Conservation (phyloP, 2,888 invertebrate species). For the Eurytoma californica region DNA sequence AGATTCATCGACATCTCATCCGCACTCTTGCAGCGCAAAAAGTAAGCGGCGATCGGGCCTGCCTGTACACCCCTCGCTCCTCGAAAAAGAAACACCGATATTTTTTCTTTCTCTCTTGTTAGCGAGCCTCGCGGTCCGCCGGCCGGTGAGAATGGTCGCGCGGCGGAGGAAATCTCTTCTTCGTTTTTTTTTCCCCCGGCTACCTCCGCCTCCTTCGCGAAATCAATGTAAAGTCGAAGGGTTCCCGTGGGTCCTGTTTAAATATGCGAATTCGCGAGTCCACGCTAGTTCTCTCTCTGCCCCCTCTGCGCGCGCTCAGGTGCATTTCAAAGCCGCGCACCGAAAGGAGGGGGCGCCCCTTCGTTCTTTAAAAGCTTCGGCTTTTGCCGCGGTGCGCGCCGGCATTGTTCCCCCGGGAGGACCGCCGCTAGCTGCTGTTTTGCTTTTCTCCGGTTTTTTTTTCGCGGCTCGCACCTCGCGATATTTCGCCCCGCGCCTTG, state of each 20-base stretch:
- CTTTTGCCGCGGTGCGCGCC: conserved; percentile 33
- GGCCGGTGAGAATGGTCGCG: not conserved
- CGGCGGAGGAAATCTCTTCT: conserved; percentile 8
- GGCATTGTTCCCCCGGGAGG: conserved; percentile 63
- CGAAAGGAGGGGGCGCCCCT: conserved; percentile 26
- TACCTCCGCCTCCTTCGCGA: not conserved
- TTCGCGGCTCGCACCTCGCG: conserved; percentile 36
- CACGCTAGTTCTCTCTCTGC: conserved; percentile 13
- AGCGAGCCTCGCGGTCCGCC: conserved; percentile 6
- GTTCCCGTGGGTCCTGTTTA: conserved; percentile 55
- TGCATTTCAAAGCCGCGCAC: conserved; percentile 38
- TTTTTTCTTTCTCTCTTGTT: conserved; percentile 13
- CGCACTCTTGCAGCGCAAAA: not conserved
- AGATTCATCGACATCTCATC: not conserved
- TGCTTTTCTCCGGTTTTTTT: conserved; percentile 19
- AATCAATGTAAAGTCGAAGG: conserved; percentile 52
- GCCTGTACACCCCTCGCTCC: no score
- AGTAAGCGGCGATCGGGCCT: not conserved
- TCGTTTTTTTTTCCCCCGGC: not conserved
- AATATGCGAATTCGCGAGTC: conserved; percentile 56
- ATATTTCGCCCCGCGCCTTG: conserved; percentile 41
- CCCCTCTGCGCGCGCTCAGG: conserved; percentile 29
- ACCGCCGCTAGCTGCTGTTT: conserved; percentile 45
- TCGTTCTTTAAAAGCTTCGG: conserved; percentile 34
- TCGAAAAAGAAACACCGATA: conserved; percentile 5